Percentiles rank a stretch among this genome's conserved stretches.
These are phyloP conservation scores for Trichopria drosophilae DNA, from an alignment of 2,888 invertebrate species.

Conservation along the genomic window DNA sequence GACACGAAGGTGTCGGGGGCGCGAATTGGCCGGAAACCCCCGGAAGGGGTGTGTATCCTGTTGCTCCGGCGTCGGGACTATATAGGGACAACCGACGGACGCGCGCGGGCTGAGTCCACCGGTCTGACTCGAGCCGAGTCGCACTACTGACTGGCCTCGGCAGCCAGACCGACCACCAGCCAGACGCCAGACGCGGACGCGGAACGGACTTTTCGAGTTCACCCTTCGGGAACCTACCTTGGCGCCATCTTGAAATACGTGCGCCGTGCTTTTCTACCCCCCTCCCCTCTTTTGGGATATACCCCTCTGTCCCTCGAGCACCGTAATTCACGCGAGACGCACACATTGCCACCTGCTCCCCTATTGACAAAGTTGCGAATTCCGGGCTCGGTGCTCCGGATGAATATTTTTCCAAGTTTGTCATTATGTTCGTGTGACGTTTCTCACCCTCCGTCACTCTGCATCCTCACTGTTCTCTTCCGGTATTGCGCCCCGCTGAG, in stretches of 20 bases:
- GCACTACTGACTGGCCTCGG: conserved; percentile 53
- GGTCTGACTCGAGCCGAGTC: conserved; percentile 53
- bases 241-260: conserved; percentile 19
- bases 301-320: too few relatives aligned
- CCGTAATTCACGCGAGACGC: too few relatives aligned
- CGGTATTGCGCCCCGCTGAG: conserved; percentile 33
- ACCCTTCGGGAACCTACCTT: conserved; percentile 21
- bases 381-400: conserved; percentile 15
- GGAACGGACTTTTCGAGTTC: not conserved
- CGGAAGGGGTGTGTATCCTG: too few relatives aligned
- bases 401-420: too few relatives aligned
- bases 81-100: conserved; percentile 5
- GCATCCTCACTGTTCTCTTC: too few relatives aligned
- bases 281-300: too few relatives aligned
- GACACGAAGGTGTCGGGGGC: too few relatives aligned
- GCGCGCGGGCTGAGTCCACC: conserved; percentile 8
- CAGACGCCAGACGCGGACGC: not conserved
- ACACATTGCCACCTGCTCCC: too few relatives aligned
- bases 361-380: conserved; percentile 29
- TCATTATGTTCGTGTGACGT: too few relatives aligned
- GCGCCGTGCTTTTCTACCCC: not conserved
- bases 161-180: conserved; percentile 18
- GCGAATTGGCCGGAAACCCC: too few relatives aligned
- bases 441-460: too few relatives aligned
- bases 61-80: too few relatives aligned